Evolutionary conservation across 2,797 vertebrate species (phyloP).

Genomic region (Mallotus villosus): DNA sequence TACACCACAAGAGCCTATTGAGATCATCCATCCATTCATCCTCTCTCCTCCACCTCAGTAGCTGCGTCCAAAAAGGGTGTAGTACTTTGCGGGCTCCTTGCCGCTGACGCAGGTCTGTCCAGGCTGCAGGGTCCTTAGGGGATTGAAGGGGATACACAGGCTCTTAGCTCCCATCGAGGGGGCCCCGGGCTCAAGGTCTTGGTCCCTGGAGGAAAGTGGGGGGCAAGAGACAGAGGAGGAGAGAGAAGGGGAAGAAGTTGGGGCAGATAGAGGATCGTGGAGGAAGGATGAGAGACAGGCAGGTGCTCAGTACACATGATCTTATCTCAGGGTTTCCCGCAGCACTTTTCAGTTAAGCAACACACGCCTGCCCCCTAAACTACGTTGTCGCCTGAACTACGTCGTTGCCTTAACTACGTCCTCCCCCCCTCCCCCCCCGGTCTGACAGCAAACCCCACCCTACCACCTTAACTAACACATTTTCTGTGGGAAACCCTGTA

Average conservation of each 20-base stretch:
- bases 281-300: too few species aligned
- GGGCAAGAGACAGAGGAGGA: conserved; percentile 3
- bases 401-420: too few species aligned
- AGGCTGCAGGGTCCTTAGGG: conserved; percentile 79
- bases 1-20: not conserved
- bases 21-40: not conserved
- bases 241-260: not conserved
- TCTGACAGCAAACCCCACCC: too few species aligned
- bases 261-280: not conserved
- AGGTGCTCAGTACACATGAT: too few species aligned
- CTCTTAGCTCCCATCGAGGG: conserved; percentile 99
- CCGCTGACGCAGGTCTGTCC: conserved; percentile 85
- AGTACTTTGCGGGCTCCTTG: conserved; percentile 89
- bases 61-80: conserved; percentile 95
- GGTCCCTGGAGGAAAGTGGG: conserved; percentile 79
- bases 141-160: conserved; percentile 93
- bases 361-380: too few species aligned
- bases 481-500: too few species aligned
- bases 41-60: conserved; percentile 72
- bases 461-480: too few species aligned
- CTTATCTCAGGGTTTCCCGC: too few species aligned
- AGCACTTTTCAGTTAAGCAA: too few species aligned
- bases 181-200: conserved; percentile 94
- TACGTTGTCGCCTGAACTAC: too few species aligned
- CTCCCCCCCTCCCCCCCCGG: too few species aligned